Base-by-base conservation (phyloP, 2,888 invertebrate species). In the Lycophotia porphyrea region DNA sequence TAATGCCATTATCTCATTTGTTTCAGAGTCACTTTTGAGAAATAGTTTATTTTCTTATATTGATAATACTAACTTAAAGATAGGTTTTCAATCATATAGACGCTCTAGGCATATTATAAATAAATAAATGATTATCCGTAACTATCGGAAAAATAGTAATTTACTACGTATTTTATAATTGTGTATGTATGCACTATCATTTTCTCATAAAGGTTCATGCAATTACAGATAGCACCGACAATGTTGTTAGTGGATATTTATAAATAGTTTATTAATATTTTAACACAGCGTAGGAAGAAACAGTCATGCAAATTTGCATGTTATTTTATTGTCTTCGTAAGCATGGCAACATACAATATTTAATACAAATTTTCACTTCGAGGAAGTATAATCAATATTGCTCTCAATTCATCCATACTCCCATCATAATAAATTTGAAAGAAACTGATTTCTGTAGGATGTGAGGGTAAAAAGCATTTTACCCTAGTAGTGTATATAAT, bases 141-240 rank as follows among this genome's bases (percentile, higher is more conserved):
- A 58, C 8, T 58, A 3, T 58, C 31, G 58, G 31, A 58, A 31
- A 58, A 58, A 31, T 58, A 8, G 31, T 3, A 4, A 31, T 31
- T 31, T 31, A 31, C 3, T 31, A 21, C 18, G 7, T 34, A 31
- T 21, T 34, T 60, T 34, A n/a, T 47, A n/a, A 18, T 60, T 70
- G 44, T 18, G 18, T 21, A 34, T 34, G 70, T 34, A 24, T 18
- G 1, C 3, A 52, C 24, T 67, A 71, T 68, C 34, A 39, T 21
- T 49, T 66, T 70, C 27, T 63, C 42, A 34, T 66, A 58, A 34
- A 65, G 31, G 27, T 66, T 2, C 74, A 55, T 74, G 63, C 60
- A 71, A 63, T 71, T 74, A 60, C 24, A 44, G 31, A 70, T 84
- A 84, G 70, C 73, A 63, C 15, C 1, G 1, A 61, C 55, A 24